Conservation (phyloP, 2,797 vertebrate genomes). For the Fringilla coelebs region DNA sequence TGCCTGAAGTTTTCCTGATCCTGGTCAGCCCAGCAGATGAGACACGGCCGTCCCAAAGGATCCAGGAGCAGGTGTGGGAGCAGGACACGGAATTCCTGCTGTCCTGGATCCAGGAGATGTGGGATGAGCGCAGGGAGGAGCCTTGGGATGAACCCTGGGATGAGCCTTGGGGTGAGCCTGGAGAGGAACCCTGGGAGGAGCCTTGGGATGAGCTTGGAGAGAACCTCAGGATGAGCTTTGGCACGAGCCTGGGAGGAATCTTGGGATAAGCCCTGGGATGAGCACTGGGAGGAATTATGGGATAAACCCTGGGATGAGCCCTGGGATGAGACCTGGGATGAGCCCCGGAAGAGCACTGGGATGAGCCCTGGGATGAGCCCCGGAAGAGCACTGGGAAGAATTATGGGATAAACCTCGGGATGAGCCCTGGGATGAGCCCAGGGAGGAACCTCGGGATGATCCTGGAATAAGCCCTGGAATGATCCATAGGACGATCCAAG, state of each 20-base stretch:
- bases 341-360: accelerated
- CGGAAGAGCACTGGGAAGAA: too few species aligned
- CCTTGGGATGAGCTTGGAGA: accelerated
- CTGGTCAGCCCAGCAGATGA: accelerated
- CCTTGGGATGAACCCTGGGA: accelerated
- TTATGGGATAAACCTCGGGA: accelerated
- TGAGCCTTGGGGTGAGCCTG: accelerated
- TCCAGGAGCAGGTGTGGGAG: background rate
- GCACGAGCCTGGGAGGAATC: too few species aligned
- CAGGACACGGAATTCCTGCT: background rate
- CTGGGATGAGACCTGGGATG: accelerated
- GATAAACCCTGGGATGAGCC: accelerated
- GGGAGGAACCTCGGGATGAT: background rate
- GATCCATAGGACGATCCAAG: background rate
- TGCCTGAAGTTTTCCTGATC: background rate
- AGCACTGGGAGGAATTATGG: accelerated
- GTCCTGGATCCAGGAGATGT: accelerated
- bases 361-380: background rate
- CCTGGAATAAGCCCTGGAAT: background rate
- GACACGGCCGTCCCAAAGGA: background rate
- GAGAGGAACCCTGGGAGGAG: too few species aligned
- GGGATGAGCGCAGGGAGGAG: background rate
- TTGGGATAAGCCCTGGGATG: accelerated
- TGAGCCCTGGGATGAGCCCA: accelerated
- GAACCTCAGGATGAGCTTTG: accelerated